phyloP scores from a whole-genome alignment of 2,888 invertebrate genomes.

The Hypercompe scribonia region DNA sequence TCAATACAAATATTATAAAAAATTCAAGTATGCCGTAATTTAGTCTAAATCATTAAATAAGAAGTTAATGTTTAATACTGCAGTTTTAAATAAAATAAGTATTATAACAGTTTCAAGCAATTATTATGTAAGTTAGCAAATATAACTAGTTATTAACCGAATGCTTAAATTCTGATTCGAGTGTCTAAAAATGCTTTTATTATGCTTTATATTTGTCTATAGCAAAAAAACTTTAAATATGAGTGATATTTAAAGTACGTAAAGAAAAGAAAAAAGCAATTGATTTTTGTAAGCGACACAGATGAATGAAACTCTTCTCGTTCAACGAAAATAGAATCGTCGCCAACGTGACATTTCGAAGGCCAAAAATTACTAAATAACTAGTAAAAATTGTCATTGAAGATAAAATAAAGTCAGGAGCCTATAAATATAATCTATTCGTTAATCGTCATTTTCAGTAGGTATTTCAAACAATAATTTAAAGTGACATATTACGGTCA shows the following conservation, averaged over 20 bases:
- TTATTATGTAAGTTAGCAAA: too few species aligned
- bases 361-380: neutral
- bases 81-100: too few species aligned
- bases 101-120: too few species aligned
- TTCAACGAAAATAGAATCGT: slow-evolving; percentile 10
- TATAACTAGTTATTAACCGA: too few species aligned
- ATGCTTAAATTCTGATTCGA: too few species aligned
- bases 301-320: slow-evolving; percentile 15
- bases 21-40: too few species aligned
- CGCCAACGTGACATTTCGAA: neutral
- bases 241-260: neutral
- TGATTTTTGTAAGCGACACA: neutral
- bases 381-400: neutral
- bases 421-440: too few species aligned
- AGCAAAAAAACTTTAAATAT: neutral
- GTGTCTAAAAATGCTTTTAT: too few species aligned
- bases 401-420: neutral
- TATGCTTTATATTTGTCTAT: neutral
- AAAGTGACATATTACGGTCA: slow-evolving; percentile 26
- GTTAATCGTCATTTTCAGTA: slow-evolving; percentile 32
- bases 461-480: slow-evolving; percentile 14
- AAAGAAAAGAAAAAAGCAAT: slow-evolving; percentile 5
- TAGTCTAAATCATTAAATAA: too few species aligned
- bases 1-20: neutral
- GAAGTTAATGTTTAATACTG: too few species aligned